Evolutionary conservation across 2,113 vertebrate genomes (phyloP).

Genomic region (Romanogobio albipinnatus): DNA sequence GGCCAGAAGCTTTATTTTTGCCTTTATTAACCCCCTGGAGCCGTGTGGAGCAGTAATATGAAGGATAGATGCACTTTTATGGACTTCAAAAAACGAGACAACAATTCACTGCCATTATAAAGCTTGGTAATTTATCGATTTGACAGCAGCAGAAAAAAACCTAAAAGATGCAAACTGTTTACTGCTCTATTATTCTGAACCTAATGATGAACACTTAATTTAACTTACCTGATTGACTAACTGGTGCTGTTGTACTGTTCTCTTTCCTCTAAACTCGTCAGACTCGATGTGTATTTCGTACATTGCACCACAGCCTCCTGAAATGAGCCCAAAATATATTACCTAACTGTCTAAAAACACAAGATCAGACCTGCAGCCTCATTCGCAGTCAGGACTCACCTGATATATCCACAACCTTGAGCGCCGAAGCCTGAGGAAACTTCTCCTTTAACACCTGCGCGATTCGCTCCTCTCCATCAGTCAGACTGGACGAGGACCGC

Average conservation of each 20-base stretch:
- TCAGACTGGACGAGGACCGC: constrained; percentile 74
- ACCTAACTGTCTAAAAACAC: too few relatives aligned
- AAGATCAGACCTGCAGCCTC: neutral
- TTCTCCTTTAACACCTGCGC: constrained; percentile 78
- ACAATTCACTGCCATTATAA: too few relatives aligned
- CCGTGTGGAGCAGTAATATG: too few relatives aligned
- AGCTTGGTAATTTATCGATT: too few relatives aligned
- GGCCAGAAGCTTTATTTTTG: too few relatives aligned
- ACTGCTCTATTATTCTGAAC: neutral
- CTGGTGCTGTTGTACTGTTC: constrained; percentile 89
- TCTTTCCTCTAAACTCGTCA: constrained; percentile 89
- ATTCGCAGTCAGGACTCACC: constrained; percentile 68
- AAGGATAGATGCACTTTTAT: too few relatives aligned
- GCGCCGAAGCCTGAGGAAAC: constrained; percentile 83
- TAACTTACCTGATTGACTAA: constrained; percentile 88
- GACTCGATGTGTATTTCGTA: constrained; percentile 94
- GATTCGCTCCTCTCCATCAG: constrained; percentile 83
- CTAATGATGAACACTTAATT: too few relatives aligned
- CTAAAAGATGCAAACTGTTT: too few relatives aligned
- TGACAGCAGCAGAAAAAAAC: neutral
- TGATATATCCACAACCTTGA: constrained; percentile 91
- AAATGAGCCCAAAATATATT: neutral
- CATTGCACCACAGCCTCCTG: constrained; percentile 96
- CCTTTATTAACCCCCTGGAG: too few relatives aligned
- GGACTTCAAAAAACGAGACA: too few relatives aligned